Conservation (phyloP, 2,888 invertebrate species). For the Idaea aversata region DNA sequence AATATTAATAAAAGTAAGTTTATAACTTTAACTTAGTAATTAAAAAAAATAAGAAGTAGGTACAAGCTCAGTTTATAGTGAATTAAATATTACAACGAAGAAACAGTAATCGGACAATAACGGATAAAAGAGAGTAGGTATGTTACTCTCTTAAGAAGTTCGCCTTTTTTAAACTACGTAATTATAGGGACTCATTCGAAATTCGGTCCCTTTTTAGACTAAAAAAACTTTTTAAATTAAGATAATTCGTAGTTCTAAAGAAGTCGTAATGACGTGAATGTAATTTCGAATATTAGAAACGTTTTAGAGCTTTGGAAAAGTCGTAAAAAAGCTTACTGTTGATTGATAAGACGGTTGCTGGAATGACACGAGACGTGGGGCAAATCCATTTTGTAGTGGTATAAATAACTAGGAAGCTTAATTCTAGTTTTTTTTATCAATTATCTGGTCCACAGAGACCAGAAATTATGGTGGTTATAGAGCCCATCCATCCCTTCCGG, state of each 20-base stretch:
- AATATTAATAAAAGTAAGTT: no score
- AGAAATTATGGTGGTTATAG: no score
- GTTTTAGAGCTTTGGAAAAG: not conserved
- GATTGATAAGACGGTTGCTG: not conserved
- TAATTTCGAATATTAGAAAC: not conserved
- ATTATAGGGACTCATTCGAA: not conserved
- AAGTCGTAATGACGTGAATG: not conserved
- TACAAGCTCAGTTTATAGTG: no score
- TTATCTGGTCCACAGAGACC: no score
- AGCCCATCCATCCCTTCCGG: no score
- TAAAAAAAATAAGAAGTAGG: no score
- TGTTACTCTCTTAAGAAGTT: not conserved
- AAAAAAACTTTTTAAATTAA: not conserved
- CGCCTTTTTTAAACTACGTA: not conserved
- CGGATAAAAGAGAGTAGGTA: no score
- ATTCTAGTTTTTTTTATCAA: no score
- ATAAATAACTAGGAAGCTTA: no score
- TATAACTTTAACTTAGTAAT: no score
- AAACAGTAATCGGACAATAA: no score
- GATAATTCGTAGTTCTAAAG: constrained; percentile 12
- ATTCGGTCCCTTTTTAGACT: not conserved
- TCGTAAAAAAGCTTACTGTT: not conserved
- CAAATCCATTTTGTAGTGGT: not conserved
- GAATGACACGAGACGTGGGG: not conserved
- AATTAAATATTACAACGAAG: no score